Evolutionary conservation across 2,113 vertebrate species (phyloP).

Genomic region (Scophthalmus maximus): DNA sequence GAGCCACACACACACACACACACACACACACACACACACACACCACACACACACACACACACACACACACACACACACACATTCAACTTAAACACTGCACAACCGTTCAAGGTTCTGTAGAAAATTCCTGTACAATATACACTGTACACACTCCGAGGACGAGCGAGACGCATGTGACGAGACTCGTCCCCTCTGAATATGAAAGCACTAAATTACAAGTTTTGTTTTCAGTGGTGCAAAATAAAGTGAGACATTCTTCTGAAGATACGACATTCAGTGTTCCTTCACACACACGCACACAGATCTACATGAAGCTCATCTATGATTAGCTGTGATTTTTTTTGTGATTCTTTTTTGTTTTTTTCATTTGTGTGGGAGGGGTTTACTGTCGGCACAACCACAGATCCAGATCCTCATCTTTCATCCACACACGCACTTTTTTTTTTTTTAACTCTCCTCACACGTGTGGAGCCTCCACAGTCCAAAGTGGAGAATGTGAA

Average conservation of each 20-base stretch:
- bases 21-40: slow-evolving; percentile 35
- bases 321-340: slow-evolving; percentile 8
- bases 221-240: slow-evolving; percentile 79
- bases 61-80: slow-evolving; percentile 38
- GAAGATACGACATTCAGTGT: slow-evolving; percentile 76
- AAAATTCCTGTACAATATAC: slow-evolving; percentile 73
- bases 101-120: slow-evolving; percentile 54
- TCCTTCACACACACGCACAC: slow-evolving; percentile 24
- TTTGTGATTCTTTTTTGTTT: not conserved
- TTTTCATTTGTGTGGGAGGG: slow-evolving; percentile 25
- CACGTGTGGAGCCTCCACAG: not conserved
- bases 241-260: slow-evolving; percentile 77
- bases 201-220: slow-evolving; percentile 35
- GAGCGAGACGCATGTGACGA: slow-evolving; percentile 6
- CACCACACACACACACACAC: slow-evolving; percentile 34
- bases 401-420: slow-evolving; percentile 17
- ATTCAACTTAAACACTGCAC: slow-evolving; percentile 56
- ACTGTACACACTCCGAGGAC: slow-evolving; percentile 56
- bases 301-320: slow-evolving; percentile 16
- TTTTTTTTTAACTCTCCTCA: not conserved
- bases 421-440: slow-evolving; percentile 10
- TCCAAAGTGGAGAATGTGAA: slow-evolving; percentile 41
- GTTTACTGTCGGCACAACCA: slow-evolving; percentile 55
- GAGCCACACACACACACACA: slow-evolving; percentile 21
- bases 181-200: slow-evolving; percentile 33